Conservation (phyloP, 2,113 vertebrate genomes). For the Larimichthys crocea region DNA sequence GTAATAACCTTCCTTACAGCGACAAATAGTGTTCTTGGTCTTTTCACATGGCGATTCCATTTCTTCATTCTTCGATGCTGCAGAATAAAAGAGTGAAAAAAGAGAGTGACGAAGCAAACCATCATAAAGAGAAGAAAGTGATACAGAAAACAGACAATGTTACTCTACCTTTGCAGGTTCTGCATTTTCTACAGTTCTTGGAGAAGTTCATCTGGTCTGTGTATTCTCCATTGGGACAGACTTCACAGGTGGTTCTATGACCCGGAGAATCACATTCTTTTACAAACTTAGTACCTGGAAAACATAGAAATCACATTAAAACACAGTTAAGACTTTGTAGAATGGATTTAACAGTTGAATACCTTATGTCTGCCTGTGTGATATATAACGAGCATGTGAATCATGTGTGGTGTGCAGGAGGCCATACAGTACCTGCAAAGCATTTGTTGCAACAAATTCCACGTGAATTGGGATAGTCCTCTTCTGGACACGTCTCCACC, state of each 20-base stretch:
- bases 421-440: slow-evolving; percentile 63
- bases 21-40: slow-evolving; percentile 50
- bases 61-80: slow-evolving; percentile 3
- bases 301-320: background rate
- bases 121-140: background rate
- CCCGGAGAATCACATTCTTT: background rate
- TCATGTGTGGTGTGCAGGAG: background rate
- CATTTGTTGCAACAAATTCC: slow-evolving; percentile 82
- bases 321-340: background rate
- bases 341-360: background rate
- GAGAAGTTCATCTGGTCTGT: slow-evolving; percentile 36
- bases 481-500: background rate
- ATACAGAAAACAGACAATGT: background rate
- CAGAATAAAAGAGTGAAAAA: background rate
- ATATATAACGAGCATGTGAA: background rate
- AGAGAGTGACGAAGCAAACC: background rate
- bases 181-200: slow-evolving; percentile 59
- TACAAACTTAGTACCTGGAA: slow-evolving; percentile 74
- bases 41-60: rapidly evolving
- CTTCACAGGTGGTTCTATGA: slow-evolving; percentile 48
- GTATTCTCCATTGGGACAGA: slow-evolving; percentile 35
- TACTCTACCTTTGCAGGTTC: slow-evolving; percentile 42
- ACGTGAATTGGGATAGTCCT: background rate
- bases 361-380: background rate
- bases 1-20: slow-evolving; percentile 66